phyloP scores from a whole-genome alignment of 1,140 invertebrate genomes.

The Vollenhovia emeryi region DNA sequence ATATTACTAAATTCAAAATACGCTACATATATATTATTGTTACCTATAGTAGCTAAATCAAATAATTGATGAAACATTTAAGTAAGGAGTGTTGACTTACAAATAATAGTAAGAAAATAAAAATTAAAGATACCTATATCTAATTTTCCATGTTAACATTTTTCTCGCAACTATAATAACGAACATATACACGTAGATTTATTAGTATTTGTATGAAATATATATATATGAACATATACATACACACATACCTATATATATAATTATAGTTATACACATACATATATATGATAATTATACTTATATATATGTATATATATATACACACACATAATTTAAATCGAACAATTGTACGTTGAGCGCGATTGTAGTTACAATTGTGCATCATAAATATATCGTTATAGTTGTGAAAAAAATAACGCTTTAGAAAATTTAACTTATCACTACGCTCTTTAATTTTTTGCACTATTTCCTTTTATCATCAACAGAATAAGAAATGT shows the following conservation, averaged over 20 bases:
- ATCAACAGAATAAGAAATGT: not conserved
- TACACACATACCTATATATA: not conserved
- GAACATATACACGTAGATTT: not conserved
- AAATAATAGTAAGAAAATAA: not conserved
- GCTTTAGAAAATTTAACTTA: not conserved
- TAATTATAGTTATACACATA: not conserved
- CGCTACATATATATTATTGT: not conserved
- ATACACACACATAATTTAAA: no score
- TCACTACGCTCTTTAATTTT: not conserved
- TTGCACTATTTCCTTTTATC: not conserved
- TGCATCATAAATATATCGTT: not conserved
- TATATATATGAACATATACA: no score
- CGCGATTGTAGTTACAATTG: not conserved
- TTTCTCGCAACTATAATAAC: not conserved
- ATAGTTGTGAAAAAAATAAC: not conserved
- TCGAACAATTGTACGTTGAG: not conserved
- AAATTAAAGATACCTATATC: not conserved
- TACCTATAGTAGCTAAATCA: not conserved
- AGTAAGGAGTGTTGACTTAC: not conserved
- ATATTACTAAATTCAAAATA: slow-evolving; percentile 9
- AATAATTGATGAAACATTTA: not conserved
- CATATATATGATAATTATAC: not conserved
- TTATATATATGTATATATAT: not conserved
- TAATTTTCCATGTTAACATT: not conserved
- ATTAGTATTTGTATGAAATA: no score